These are phyloP conservation scores for Neostethus bicornis DNA, from an alignment of 2,797 vertebrate genomes.

Conservation along the genomic window DNA sequence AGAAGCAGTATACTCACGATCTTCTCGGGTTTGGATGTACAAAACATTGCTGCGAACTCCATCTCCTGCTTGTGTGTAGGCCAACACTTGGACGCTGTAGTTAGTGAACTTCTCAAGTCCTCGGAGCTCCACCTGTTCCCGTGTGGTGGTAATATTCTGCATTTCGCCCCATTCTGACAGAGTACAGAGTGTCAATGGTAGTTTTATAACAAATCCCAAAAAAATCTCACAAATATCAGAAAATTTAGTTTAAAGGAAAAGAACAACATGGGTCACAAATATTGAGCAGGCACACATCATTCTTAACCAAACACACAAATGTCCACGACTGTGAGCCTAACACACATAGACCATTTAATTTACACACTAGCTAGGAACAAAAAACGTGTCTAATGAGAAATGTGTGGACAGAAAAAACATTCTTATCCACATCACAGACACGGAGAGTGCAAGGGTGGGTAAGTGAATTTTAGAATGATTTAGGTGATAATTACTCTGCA, in stretches of 20 bases:
- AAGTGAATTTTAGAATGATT: slow-evolving; percentile 72
- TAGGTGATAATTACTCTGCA: slow-evolving; percentile 81
- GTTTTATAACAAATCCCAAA: slow-evolving; percentile 18
- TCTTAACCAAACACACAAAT: slow-evolving; percentile 8
- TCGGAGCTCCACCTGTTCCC: slow-evolving; percentile 92
- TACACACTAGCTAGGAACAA: slow-evolving; percentile 16
- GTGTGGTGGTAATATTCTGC: slow-evolving; percentile 84
- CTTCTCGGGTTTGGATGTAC: slow-evolving; percentile 95
- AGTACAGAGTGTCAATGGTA: not conserved
- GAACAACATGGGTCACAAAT: not conserved
- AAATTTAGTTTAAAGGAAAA: slow-evolving; percentile 13
- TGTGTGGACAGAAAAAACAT: slow-evolving; percentile 33
- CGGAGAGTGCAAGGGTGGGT: slow-evolving; percentile 19
- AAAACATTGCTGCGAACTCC: slow-evolving; percentile 94
- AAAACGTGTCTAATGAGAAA: slow-evolving; percentile 46
- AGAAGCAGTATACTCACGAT: slow-evolving; percentile 78
- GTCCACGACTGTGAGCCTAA: not conserved
- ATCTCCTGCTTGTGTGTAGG: slow-evolving; percentile 95
- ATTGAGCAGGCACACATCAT: not conserved
- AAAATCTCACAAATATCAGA: not conserved
- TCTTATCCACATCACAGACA: slow-evolving; percentile 44
- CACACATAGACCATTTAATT: slow-evolving; percentile 23
- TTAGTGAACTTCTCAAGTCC: slow-evolving; percentile 98
- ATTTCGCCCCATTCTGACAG: slow-evolving; percentile 82
- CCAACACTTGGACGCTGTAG: slow-evolving; percentile 96